Evolutionary conservation across 2,888 invertebrate species (phyloP), one percentile per base, ranked within the genome.

Genomic region (Lasioglossum oenotherae): DNA sequence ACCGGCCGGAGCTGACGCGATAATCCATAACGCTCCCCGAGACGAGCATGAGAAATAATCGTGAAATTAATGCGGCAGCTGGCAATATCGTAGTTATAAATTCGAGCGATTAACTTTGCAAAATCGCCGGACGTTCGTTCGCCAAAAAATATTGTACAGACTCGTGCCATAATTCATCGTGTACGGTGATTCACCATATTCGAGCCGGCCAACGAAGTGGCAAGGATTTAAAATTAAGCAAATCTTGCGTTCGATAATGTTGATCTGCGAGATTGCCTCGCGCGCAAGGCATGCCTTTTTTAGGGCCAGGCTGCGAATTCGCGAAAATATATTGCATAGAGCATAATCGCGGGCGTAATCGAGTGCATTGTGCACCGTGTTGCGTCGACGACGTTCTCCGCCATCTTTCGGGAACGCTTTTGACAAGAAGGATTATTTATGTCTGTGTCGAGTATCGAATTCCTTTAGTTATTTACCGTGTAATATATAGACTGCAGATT

Each of bases 91-190:
- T n/a, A 46, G 67, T 69, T 69, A 69, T 44, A 77, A 77, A 67
- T 77, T 46, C 35, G 46, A 31, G 12, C 46, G 67, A 77, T 67
- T 77, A 46, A 67, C 41, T 67, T 46, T 46, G 31, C 67, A 77
- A 49, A 67, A 77, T 46, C 35, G n/a, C 35, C n/a, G 31, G 35
- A n/a, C 31, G 46, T 1, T 77, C 35, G 67, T 67, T 14, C 31
- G 41, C 27, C 6, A 4, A 77, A 76, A 77, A 78, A 69, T 49
- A 69, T 77, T 2, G n/a, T 38, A 35, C 44, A 27, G 69, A 27
- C 46, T 49, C 35, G 67, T 46, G 19, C 69, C 16, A 78, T 78
- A 78, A 71, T 71, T 78, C 78, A 78, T 38, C n/a, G 12, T 19
- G n/a, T 14, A 53, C 19, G 38, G 38, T 71, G 71, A 69, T 10